Percentiles rank a stretch among this genome's conserved stretches.
Evolutionary conservation across 2,888 invertebrate genomes (phyloP).

Genomic region (Synergus japonicus): DNA sequence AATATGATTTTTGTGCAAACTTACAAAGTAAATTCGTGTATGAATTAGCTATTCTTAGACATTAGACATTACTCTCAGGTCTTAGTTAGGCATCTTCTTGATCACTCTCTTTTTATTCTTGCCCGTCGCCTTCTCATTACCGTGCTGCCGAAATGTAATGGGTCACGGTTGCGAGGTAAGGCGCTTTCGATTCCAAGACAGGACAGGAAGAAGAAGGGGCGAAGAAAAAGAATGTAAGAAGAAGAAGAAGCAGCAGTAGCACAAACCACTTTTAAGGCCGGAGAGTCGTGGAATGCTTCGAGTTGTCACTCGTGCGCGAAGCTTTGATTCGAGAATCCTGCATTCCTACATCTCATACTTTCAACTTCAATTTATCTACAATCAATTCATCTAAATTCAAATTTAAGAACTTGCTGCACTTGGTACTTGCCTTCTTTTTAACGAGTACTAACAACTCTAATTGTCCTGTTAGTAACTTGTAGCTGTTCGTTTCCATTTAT

Average conservation of each 20-base stretch:
- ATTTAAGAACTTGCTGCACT: background rate
- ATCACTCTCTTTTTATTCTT: constrained; percentile 34
- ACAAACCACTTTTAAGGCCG: background rate
- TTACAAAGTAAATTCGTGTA: background rate
- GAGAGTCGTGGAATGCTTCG: background rate
- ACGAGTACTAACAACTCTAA: background rate
- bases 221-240: constrained; percentile 40
- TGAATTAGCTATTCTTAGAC: background rate
- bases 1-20: background rate
- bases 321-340: background rate
- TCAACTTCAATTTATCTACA: background rate
- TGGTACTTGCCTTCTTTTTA: background rate
- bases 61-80: no score
- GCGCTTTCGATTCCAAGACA: constrained; percentile 30
- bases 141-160: constrained; percentile 57
- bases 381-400: background rate
- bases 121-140: constrained; percentile 57
- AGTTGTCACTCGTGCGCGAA: constrained; percentile 11
- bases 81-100: background rate
- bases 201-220: constrained; percentile 12
- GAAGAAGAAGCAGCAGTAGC: constrained; percentile 12
- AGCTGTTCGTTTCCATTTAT: background rate
- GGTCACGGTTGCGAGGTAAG: constrained; percentile 50
- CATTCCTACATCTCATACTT: background rate
- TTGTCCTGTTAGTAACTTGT: background rate